Percentiles rank a stretch among this genome's conserved stretches.
These are phyloP conservation scores for Oreochromis niloticus DNA, from an alignment of 2,113 vertebrate genomes.

Conservation along the genomic window DNA sequence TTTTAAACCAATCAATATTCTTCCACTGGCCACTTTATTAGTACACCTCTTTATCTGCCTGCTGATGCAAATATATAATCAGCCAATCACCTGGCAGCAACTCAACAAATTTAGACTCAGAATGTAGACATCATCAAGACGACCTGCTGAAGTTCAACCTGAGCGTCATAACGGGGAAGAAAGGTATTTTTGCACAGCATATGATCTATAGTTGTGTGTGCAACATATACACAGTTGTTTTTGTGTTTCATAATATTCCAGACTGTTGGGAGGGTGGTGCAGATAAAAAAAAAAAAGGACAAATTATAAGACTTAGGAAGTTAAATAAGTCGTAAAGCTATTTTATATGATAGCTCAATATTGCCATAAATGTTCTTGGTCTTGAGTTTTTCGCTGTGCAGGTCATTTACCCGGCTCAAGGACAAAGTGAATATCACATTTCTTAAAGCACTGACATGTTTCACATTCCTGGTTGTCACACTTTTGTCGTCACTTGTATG, in stretches of 20 bases:
- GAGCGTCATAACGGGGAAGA: not conserved
- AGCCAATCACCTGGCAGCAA: not conserved
- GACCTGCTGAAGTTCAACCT: not conserved
- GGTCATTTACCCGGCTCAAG: not conserved
- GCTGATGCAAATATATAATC: not conserved
- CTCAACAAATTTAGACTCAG: not conserved
- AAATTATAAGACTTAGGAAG: not conserved
- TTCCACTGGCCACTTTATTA: not conserved
- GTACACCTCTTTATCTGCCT: not conserved
- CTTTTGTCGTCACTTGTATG: not conserved
- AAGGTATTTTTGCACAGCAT: not conserved
- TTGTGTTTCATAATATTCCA: not conserved
- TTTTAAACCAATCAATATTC: not conserved
- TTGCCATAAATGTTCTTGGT: not conserved
- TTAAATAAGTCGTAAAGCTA: not conserved
- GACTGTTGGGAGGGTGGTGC: not conserved
- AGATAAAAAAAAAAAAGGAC: not conserved
- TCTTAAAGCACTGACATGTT: not conserved
- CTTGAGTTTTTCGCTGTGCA: not conserved
- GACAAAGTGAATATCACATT: not conserved
- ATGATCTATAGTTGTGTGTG: not conserved
- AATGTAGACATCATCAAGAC: not conserved
- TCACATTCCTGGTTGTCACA: constrained; percentile 18
- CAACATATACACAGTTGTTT: not conserved
- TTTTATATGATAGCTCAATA: not conserved